Conservation (phyloP, 1,140 invertebrate genomes). For the Zaprionus gabonicus region DNA sequence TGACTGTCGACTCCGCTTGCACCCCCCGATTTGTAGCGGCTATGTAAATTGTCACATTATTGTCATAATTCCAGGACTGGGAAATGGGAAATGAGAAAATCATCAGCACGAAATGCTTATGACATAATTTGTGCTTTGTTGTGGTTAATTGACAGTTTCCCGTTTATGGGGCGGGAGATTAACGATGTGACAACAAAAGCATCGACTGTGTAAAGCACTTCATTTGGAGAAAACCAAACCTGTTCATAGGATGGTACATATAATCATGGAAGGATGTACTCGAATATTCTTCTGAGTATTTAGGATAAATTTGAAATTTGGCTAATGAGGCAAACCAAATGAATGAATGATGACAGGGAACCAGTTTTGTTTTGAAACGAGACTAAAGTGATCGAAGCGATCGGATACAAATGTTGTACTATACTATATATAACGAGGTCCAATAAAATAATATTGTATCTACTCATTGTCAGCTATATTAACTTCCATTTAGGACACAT, state of each 20-base stretch:
- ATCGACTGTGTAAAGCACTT: slow-evolving; percentile 3
- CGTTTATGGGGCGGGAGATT: slow-evolving; percentile 56
- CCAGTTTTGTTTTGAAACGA: background rate
- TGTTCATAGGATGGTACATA: background rate
- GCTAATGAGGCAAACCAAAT: background rate
- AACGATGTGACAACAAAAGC: slow-evolving; percentile 17
- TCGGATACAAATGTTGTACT: background rate
- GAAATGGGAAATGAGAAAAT: slow-evolving; percentile 65
- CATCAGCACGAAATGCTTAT: slow-evolving; percentile 69
- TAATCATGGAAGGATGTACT: background rate
- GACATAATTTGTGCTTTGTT: slow-evolving; percentile 79
- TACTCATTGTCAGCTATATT: too few relatives aligned
- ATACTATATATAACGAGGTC: too few relatives aligned
- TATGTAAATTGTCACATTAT: slow-evolving; percentile 82
- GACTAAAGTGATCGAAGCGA: background rate
- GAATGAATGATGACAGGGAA: background rate
- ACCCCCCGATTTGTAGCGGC: slow-evolving; percentile 65
- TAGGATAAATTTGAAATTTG: background rate
- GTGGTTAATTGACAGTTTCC: slow-evolving; percentile 69
- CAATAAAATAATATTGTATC: too few relatives aligned
- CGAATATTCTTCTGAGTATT: background rate
- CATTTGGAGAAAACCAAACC: slow-evolving; percentile 11
- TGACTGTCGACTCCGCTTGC: slow-evolving; percentile 23
- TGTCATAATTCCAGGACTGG: slow-evolving; percentile 70
- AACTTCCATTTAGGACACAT: too few relatives aligned